A percentile compares a stretch with the other conserved stretches of the same genome.
phyloP scores from a whole-genome alignment of 2,113 vertebrate genomes.

The Urocolius indicus region DNA sequence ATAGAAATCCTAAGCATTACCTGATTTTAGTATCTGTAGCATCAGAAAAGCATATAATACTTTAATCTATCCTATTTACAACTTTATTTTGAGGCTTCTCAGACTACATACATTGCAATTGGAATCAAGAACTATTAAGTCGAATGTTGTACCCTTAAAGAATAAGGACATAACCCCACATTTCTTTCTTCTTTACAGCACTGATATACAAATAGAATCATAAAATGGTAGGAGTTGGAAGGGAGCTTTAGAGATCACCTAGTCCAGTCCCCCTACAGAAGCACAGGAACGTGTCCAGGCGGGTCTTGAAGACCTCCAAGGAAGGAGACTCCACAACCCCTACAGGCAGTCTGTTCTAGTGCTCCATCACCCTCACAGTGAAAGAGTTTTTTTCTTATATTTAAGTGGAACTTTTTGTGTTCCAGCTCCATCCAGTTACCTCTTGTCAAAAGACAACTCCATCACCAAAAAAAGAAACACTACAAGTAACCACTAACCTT shows the following conservation, averaged over 20 bases:
- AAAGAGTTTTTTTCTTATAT: too few species aligned
- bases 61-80: neutral
- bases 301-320: too few species aligned
- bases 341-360: too few species aligned
- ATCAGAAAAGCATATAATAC: neutral
- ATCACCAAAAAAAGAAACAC: neutral
- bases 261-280: too few species aligned
- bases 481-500: neutral
- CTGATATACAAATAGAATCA: neutral
- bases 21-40: neutral
- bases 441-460: neutral
- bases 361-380: too few species aligned
- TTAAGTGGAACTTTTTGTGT: too few species aligned
- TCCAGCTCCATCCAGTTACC: too few species aligned
- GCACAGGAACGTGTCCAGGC: too few species aligned
- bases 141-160: neutral
- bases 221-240: too few species aligned
- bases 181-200: neutral
- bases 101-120: neutral
- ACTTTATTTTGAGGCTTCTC: neutral
- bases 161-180: neutral
- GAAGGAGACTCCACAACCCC: too few species aligned
- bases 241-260: too few species aligned
- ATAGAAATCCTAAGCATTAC: neutral
- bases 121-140: neutral